Conservation (phyloP, 1,140 invertebrate genomes). For the Kradibia gibbosae region DNA sequence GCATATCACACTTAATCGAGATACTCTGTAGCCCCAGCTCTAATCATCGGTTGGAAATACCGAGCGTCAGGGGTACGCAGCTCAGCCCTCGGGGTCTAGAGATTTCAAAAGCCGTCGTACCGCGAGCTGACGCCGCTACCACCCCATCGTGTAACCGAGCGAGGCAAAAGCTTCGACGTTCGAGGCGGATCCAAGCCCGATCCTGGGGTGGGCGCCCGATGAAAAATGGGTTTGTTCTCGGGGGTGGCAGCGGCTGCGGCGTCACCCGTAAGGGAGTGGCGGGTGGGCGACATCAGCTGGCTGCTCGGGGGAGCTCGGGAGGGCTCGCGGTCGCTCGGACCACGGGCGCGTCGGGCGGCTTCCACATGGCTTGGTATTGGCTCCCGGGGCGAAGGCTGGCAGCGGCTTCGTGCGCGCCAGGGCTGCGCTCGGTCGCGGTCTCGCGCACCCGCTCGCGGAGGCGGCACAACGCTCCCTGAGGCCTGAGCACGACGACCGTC, state of each 20-base stretch:
- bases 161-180: too few species aligned
- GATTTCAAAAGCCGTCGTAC: too few species aligned
- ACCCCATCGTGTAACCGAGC: too few species aligned
- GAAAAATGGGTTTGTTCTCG: not conserved
- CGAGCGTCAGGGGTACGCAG: not conserved
- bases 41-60: constrained; percentile 16
- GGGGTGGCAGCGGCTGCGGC: not conserved
- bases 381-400: constrained; percentile 61
- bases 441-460: constrained; percentile 14
- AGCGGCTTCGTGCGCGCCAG: constrained; percentile 27
- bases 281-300: constrained; percentile 51
- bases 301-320: constrained; percentile 51
- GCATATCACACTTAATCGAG: constrained; percentile 41
- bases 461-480: constrained; percentile 26
- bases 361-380: constrained; percentile 74
- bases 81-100: too few species aligned
- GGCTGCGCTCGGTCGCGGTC: constrained; percentile 20
- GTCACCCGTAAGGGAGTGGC: constrained; percentile 5
- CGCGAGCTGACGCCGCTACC: too few species aligned
- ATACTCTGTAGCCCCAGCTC: constrained; percentile 17
- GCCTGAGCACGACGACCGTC: constrained; percentile 12
- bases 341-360: constrained; percentile 65
- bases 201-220: not conserved
- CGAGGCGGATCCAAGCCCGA: too few species aligned
- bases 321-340: constrained; percentile 55